Conservation (phyloP, 2,888 invertebrate species). For the Xestia sexstrigata region DNA sequence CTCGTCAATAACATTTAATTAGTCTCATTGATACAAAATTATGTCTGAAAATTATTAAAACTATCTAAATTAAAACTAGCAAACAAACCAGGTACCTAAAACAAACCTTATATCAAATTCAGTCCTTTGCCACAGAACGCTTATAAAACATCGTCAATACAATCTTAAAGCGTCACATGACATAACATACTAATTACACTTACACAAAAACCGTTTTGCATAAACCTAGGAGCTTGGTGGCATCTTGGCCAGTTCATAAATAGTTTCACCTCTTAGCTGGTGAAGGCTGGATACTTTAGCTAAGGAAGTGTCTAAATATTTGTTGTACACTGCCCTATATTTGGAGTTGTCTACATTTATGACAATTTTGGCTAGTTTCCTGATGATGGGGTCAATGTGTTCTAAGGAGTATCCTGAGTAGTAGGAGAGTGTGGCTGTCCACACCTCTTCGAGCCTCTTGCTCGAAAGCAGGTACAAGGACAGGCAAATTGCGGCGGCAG, state of each 20-base stretch:
- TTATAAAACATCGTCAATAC: constrained; percentile 42
- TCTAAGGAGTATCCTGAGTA: constrained; percentile 94
- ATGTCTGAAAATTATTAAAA: constrained; percentile 78
- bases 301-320: constrained; percentile 91
- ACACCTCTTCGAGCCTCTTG: constrained; percentile 87
- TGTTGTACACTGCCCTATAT: constrained; percentile 92
- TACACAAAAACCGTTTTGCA: constrained; percentile 36
- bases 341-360: constrained; percentile 93
- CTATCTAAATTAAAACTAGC: constrained; percentile 77
- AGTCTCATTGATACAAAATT: constrained; percentile 75
- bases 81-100: constrained; percentile 81
- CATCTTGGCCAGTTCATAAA: constrained; percentile 76
- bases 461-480: constrained; percentile 91
- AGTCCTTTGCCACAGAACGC: constrained; percentile 73
- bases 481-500: constrained; percentile 95
- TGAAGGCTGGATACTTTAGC: constrained; percentile 92
- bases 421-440: constrained; percentile 94
- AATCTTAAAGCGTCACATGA: constrained; percentile 51
- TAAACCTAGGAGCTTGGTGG: constrained; percentile 59
- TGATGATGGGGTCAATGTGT: constrained; percentile 93
- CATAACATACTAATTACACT: constrained; percentile 47
- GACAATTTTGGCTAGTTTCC: constrained; percentile 93
- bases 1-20: constrained; percentile 66
- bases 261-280: constrained; percentile 89
- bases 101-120: constrained; percentile 78